phyloP scores from a whole-genome alignment of 2,113 vertebrate genomes.

The Hippocampus zosterae region DNA sequence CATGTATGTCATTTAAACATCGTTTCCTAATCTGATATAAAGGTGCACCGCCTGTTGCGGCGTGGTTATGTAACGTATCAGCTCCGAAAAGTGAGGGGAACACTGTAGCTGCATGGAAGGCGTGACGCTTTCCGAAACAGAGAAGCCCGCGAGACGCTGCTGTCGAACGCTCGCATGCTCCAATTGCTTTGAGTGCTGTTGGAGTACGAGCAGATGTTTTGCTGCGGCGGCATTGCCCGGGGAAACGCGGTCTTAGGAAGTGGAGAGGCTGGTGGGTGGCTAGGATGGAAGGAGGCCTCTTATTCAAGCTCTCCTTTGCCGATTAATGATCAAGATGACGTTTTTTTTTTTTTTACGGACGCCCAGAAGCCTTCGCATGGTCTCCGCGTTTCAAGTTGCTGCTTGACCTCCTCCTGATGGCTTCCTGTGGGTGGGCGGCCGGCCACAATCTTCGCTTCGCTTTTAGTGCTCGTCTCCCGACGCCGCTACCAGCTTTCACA shows the following conservation, averaged over 20 bases:
- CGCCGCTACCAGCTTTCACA: constrained; percentile 29
- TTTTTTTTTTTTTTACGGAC: background rate
- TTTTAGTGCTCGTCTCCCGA: constrained; percentile 39
- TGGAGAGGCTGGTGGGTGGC: constrained; percentile 2
- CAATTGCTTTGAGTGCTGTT: constrained; percentile 34
- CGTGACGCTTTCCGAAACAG: constrained; percentile 7
- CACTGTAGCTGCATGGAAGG: constrained; percentile 4
- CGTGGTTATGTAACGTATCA: too few species aligned
- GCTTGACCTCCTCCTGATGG: constrained; percentile 42
- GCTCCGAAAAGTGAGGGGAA: too few species aligned
- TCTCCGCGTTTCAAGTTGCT: constrained; percentile 10
- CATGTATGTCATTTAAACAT: too few species aligned
- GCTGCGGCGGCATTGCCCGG: constrained; percentile 18
- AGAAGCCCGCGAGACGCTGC: constrained; percentile 25
- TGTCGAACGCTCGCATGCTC: constrained; percentile 15
- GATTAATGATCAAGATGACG: background rate
- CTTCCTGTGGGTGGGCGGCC: constrained; percentile 18
- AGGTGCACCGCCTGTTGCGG: too few species aligned
- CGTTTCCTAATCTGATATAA: too few species aligned
- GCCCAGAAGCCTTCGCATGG: constrained; percentile 15
- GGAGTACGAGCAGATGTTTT: constrained; percentile 43
- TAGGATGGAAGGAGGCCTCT: background rate
- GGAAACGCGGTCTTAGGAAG: constrained; percentile 19
- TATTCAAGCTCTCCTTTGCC: constrained; percentile 3
- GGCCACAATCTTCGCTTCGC: constrained; percentile 29